Base-by-base conservation (phyloP, 2,797 vertebrate genomes). In the Tapirus indicus region DNA sequence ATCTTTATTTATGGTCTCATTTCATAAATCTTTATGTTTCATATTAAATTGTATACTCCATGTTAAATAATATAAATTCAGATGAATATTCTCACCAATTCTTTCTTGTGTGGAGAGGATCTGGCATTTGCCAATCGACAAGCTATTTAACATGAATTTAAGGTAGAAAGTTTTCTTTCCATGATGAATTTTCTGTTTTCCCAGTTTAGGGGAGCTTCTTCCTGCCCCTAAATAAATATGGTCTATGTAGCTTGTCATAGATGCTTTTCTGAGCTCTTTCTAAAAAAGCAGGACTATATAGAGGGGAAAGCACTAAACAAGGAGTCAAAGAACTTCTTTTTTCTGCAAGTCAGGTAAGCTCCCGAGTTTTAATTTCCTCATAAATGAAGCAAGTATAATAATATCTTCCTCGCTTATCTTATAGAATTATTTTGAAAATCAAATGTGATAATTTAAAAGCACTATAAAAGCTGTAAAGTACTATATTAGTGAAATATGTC, bases 401-500 rank as follows among this genome's bases (percentile, higher is more conserved):
- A 13, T 74, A 68, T 80, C 13, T 49, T 69, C 71, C 35, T 47
- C 17, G 7, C 32, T 79, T 88, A 91, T 29, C 12, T 82, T 64
- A 86, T 3, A 79, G 56, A 95, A 85, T 66, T 91, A 7, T 88
- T 85, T 52, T 92, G 68, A 94, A 17, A 89, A 82, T 72, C 23
- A 92, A 94, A 86, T 75, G 18, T 64, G 25, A 49, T 82, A n/a
- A 95, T 62, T 62, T n/a, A 21, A 86, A 82, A 85, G 38, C 38
- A 60, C 9, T 69, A 41, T 85, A 56, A 95, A 87, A 64, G 3
- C 35, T 58, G 7, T 80, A 69, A 87, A 91, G 66, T 75, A 74
- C 32, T 68, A 38, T 75, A 64, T 10, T 49, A 62, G 29, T 41
- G 21, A 93, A 71, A 38, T 52, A 74, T 32, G 91, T 64, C 35